Base-by-base conservation (phyloP, 2,888 invertebrate genomes). In the Tanypteryx hageni region DNA sequence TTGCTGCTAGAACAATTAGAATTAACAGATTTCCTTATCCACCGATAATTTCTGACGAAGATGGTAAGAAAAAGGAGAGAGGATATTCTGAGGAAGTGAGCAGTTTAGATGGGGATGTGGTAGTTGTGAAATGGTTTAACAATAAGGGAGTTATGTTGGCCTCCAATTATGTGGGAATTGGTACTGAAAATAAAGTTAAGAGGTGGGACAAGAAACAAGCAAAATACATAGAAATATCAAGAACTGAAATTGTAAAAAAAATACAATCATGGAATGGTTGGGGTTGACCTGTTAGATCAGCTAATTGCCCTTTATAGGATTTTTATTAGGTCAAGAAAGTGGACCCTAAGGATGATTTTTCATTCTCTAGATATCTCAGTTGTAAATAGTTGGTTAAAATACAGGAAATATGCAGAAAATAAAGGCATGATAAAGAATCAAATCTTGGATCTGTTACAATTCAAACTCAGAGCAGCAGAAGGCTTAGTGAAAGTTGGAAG, bases 141-240 rank as follows among this genome's bases (percentile, higher is more conserved):
- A 91, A 93, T 81, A 91, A 61, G 82, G 89, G 92, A 82, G 92
- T 92, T 22, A 61, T 89, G 83, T 91, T 93, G 82, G 57, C 64
- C 56, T 93, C 92, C 11, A 92, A 92, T 91, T 58, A 82, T 86
- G 61, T 93, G 56, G 83, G 85, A 0, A 92, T 86, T 85, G 83
- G 76, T 64, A 81, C 76, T 61, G 92, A 89, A 57, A 22, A 68
- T 68, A 68, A 68, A 58, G 57, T 58, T 85, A 92, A 89, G 92
- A 82, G 91, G 44, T 91, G 44, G 93, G 92, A 92, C 82, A 92
- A 92, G 89, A 92, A 92, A 85, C 56, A 92, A 16, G 93, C 93
- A 93, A 92, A 93, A 57, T 93, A 92, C 64, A 93, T 93, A 57
- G 93, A 94, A 64, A 92, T 94, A 31, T 92, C n/a, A n/a, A n/a